phyloP scores from a whole-genome alignment of 1,140 invertebrate genomes.

The Oncopodura yosiiana region DNA sequence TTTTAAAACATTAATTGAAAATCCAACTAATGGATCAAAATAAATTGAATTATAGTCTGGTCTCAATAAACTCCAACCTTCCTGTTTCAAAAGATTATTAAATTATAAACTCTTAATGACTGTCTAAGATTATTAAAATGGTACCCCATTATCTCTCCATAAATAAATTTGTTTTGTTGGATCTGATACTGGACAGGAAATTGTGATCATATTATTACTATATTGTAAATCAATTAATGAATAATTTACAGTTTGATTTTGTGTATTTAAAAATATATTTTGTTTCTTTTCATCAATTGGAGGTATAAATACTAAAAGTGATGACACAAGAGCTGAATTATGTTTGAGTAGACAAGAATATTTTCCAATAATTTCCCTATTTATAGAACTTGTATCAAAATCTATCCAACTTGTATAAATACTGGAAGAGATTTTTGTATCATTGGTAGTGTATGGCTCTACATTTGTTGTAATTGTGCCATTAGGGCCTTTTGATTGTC shows the following conservation, averaged over 20 bases:
- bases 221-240: background rate
- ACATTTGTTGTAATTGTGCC: constrained; percentile 1
- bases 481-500: background rate
- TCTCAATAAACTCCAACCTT: background rate
- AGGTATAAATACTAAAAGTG: background rate
- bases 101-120: too few species aligned
- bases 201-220: background rate
- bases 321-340: background rate
- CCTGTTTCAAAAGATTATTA: background rate
- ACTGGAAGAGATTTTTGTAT: too few species aligned
- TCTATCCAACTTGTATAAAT: too few species aligned
- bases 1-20: background rate
- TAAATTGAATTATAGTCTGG: background rate
- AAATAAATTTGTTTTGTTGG: background rate
- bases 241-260: background rate
- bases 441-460: background rate
- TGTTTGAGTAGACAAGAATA: constrained; percentile 5
- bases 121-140: too few species aligned
- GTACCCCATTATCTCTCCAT: background rate
- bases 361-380: background rate
- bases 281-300: background rate
- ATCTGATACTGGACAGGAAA: constrained; percentile 7
- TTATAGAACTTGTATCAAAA: too few species aligned
- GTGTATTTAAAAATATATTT: background rate
- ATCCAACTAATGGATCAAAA: constrained; percentile 1